Evolutionary conservation across 1,140 invertebrate species (phyloP).

Genomic region (Doryteuthis pealeii): DNA sequence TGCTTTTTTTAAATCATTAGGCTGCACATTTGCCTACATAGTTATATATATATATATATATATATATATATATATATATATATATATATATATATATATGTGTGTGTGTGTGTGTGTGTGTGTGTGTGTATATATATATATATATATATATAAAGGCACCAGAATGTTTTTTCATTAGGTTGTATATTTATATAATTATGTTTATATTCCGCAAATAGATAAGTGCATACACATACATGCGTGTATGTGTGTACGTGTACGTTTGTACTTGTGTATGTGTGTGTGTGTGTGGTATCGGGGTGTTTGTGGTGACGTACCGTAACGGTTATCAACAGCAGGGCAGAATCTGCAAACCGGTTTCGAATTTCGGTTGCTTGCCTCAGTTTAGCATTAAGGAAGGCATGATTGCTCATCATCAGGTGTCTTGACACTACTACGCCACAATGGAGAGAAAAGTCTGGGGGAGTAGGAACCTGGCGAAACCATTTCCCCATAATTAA

Average conservation of each 20-base stretch:
- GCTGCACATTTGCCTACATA: too few relatives aligned
- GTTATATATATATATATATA: neutral
- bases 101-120: neutral
- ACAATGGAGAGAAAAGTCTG: too few relatives aligned
- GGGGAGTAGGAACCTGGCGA: too few relatives aligned
- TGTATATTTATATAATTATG: neutral
- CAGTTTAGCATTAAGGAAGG: too few relatives aligned
- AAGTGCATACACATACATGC: neutral
- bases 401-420: too few relatives aligned
- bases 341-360: too few relatives aligned
- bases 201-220: neutral
- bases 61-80: slow-evolving; percentile 8
- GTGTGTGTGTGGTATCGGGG: neutral
- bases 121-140: neutral
- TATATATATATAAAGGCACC: neutral
- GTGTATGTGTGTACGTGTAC: neutral
- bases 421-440: too few relatives aligned
- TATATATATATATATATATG: slow-evolving; percentile 4
- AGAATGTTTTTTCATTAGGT: neutral
- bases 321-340: neutral
- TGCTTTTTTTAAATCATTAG: too few relatives aligned
- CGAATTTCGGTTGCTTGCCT: too few relatives aligned
- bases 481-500: too few relatives aligned
- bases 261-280: neutral
- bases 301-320: neutral